Conservation (phyloP, 2,888 invertebrate genomes). For the Diarsia dahlii region DNA sequence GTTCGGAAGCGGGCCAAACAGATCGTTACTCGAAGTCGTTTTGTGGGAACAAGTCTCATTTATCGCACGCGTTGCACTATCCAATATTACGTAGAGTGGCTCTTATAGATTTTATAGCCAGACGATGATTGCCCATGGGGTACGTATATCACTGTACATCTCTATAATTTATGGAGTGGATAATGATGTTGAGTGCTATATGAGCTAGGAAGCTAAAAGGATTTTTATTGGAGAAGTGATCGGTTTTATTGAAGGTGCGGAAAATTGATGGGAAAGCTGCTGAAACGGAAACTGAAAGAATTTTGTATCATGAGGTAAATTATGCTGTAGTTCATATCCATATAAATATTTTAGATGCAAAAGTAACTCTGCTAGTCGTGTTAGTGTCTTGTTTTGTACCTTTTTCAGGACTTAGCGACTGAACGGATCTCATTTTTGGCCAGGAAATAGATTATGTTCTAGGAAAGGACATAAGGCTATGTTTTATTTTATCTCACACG, state of each 20-base stretch:
- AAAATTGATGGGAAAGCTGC: background rate
- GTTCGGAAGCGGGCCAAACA: slow-evolving; percentile 57
- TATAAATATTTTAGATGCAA: background rate
- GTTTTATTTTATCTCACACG: too few species aligned
- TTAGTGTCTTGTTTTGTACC: too few species aligned
- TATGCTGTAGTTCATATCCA: background rate
- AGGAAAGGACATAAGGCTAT: too few species aligned
- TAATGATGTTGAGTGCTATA: slow-evolving; percentile 63
- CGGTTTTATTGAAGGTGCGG: slow-evolving; percentile 26
- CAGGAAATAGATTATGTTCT: too few species aligned
- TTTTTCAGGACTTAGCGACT: too few species aligned
- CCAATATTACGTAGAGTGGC: slow-evolving; percentile 67
- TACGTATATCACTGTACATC: slow-evolving; percentile 83
- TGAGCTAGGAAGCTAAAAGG: slow-evolving; percentile 60
- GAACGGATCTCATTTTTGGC: too few species aligned
- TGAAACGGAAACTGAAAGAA: background rate
- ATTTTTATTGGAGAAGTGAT: slow-evolving; percentile 52
- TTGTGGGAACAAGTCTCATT: slow-evolving; percentile 70
- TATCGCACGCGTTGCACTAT: slow-evolving; percentile 71
- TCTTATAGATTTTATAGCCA: slow-evolving; percentile 66
- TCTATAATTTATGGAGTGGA: slow-evolving; percentile 79
- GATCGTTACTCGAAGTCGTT: slow-evolving; percentile 68
- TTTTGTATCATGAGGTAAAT: background rate
- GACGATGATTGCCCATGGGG: slow-evolving; percentile 84
- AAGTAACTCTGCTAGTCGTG: background rate